A percentile compares a stretch with the other conserved stretches of the same genome.
phyloP scores from a whole-genome alignment of 2,888 invertebrate species.

The Amblyjoppa proteus region DNA sequence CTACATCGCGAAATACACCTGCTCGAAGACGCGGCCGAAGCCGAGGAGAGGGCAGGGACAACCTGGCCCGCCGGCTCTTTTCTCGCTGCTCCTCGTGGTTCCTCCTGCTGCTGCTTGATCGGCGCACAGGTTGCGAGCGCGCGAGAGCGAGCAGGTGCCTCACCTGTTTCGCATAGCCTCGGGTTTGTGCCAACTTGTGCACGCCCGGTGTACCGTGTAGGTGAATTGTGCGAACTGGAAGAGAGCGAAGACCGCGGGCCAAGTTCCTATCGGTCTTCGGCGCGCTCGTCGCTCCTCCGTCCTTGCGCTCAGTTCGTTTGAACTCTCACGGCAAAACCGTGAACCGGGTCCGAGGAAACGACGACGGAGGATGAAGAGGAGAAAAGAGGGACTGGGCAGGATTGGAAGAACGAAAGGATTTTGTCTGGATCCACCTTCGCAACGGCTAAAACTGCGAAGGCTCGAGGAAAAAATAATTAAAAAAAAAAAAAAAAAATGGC shows the following conservation, averaged over 20 bases:
- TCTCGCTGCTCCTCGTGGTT: slow-evolving; percentile 42
- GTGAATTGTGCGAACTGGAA: slow-evolving; percentile 3
- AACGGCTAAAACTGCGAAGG: slow-evolving; percentile 11
- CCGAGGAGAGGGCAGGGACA: slow-evolving; percentile 25
- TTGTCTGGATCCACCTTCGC: slow-evolving; percentile 26
- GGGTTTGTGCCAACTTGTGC: slow-evolving; percentile 57
- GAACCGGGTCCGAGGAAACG: background rate
- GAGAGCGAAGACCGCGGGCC: slow-evolving; percentile 13
- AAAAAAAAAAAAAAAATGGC: background rate
- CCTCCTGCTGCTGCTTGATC: slow-evolving; percentile 48
- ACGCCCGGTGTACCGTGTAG: slow-evolving; percentile 6
- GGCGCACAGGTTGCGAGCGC: slow-evolving; percentile 65
- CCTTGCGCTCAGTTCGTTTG: background rate
- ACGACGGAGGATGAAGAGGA: background rate
- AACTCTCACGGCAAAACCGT: background rate
- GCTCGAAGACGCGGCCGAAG: slow-evolving; percentile 68
- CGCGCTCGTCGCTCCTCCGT: background rate
- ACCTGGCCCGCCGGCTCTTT: slow-evolving; percentile 58
- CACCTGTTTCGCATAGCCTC: slow-evolving; percentile 81
- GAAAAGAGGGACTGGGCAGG: background rate
- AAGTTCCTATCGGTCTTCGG: slow-evolving; percentile 31
- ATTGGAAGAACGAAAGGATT: slow-evolving; percentile 21
- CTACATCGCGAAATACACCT: slow-evolving; percentile 81
- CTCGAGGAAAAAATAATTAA: background rate
- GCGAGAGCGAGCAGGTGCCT: slow-evolving; percentile 79